Conservation (phyloP, 2,113 vertebrate species). For the Sinocyclocheilus anophthalmus region DNA sequence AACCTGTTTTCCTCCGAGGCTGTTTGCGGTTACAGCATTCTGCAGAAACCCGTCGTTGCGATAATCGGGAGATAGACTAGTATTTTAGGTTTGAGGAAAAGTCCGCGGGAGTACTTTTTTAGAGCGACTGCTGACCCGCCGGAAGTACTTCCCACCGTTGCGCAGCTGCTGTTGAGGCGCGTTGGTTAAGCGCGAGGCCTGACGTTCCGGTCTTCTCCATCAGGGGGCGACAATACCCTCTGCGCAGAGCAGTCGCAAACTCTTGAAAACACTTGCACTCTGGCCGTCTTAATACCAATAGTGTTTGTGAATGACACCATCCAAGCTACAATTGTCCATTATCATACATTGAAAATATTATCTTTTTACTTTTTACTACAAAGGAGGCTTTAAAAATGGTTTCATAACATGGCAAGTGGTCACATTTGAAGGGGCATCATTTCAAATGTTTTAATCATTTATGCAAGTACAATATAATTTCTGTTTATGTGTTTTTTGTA, state of each 20-base stretch:
- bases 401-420: not conserved
- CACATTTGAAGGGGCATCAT: not conserved
- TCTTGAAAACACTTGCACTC: not conserved
- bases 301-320: not conserved
- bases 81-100: not conserved
- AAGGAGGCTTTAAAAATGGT: not conserved
- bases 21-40: conserved; percentile 42
- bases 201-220: not conserved
- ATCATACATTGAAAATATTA: not conserved
- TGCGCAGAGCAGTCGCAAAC: not conserved
- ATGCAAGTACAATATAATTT: not conserved
- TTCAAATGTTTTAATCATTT: not conserved
- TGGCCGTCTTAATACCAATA: not conserved
- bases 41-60: conserved; percentile 18
- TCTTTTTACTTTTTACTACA: conserved; percentile 6
- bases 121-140: conserved; percentile 74
- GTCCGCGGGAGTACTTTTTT: conserved; percentile 43
- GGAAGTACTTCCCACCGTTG: conserved; percentile 76
- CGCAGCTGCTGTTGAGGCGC: conserved; percentile 37
- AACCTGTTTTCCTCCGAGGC: not conserved
- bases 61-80: not conserved
- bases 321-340: not conserved
- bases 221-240: conserved; percentile 10
- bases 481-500: not conserved
- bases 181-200: conserved; percentile 2